These are phyloP conservation scores for Zaprionus lachaisei DNA, from an alignment of 1,140 invertebrate species.

Conservation along the genomic window DNA sequence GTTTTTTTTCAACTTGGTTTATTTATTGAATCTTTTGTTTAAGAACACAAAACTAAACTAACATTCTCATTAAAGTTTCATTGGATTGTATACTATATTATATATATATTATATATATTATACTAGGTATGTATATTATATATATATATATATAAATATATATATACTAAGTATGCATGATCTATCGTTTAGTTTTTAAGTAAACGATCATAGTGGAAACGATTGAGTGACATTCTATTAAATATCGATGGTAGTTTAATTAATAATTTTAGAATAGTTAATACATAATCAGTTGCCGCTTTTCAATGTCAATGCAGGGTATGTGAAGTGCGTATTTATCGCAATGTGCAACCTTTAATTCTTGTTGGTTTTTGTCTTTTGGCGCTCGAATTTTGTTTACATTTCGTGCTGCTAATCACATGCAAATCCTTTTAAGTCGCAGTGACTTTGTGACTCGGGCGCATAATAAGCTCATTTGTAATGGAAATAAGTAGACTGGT, in stretches of 20 bases:
- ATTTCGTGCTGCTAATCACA: constrained; percentile 79
- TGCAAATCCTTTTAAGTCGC: constrained; percentile 82
- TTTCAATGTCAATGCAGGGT: neutral
- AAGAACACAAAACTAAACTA: too few species aligned
- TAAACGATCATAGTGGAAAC: too few species aligned
- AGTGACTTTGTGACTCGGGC: constrained; percentile 79
- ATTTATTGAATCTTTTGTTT: too few species aligned
- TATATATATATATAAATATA: too few species aligned
- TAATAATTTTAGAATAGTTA: neutral
- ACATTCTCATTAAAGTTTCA: too few species aligned
- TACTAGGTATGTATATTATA: too few species aligned
- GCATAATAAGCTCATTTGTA: constrained; percentile 82
- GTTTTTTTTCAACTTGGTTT: too few species aligned
- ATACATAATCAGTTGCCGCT: neutral
- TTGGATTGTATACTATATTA: too few species aligned
- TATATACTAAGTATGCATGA: neutral
- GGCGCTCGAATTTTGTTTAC: constrained; percentile 76
- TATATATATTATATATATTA: too few species aligned
- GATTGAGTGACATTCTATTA: too few species aligned
- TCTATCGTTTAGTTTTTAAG: neutral
- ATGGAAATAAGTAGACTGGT: constrained; percentile 56
- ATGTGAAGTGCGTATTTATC: neutral
- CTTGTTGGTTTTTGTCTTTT: constrained; percentile 61
- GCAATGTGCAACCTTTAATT: constrained; percentile 1
- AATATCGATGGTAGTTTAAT: neutral